A percentile compares a stretch with the other conserved stretches of the same genome.
These are phyloP conservation scores for Yponomeuta cagnagella DNA, from an alignment of 2,888 invertebrate species.

Conservation along the genomic window DNA sequence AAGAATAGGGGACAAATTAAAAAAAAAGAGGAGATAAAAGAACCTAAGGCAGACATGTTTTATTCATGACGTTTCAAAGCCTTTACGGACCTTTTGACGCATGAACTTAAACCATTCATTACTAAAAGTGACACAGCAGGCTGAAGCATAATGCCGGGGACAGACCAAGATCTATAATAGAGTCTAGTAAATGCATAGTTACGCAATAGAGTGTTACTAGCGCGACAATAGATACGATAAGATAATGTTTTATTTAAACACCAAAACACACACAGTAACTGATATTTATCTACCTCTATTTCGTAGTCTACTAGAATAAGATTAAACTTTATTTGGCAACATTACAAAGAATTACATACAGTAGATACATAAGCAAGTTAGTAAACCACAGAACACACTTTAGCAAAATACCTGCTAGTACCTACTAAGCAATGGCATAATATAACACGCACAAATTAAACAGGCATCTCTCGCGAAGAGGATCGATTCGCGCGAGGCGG, in stretches of 20 bases:
- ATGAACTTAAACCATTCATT: constrained; percentile 8
- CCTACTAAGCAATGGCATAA: too few species aligned
- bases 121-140: constrained; percentile 6
- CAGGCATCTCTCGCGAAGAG: too few species aligned
- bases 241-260: background rate
- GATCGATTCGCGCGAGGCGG: too few species aligned
- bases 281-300: background rate
- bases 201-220: too few species aligned
- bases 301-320: background rate
- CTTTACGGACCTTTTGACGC: background rate
- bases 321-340: too few species aligned
- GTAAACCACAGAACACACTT: too few species aligned
- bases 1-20: background rate
- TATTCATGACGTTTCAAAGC: background rate
- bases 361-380: too few species aligned
- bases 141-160: background rate
- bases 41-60: background rate
- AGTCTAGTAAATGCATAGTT: background rate
- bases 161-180: background rate
- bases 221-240: too few species aligned
- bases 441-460: too few species aligned
- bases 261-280: background rate
- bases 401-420: too few species aligned
- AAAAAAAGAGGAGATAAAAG: background rate
- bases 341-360: too few species aligned